Base-by-base conservation (phyloP, 2,113 vertebrate species). In the Brachypodius melanocephalos region DNA sequence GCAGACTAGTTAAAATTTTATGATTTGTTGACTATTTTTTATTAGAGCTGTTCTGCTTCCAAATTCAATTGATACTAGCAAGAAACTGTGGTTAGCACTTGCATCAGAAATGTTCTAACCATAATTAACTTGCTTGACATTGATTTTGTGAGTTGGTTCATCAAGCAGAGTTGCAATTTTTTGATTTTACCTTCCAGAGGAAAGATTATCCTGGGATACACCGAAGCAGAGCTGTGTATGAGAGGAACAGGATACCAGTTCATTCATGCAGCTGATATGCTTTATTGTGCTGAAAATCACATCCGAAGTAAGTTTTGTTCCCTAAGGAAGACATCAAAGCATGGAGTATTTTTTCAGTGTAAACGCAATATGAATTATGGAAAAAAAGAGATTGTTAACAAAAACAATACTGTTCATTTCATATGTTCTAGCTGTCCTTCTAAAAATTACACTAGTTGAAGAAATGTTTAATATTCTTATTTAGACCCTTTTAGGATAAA, bases 191-290 rank as follows among this genome's bases (percentile, higher is more conserved):
- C 43, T 92, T 94, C 57, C 97, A 99, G 98, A 98, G 98, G 98
- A 73, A 98, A 92, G 74, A 90, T 99, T 78, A 92, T 99, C 48
- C 97, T 99, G 89, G 98, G 98, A 54, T 99, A 99, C 71, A 98
- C 97, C 1, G 98, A 99, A 94, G 97, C 97, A 26, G 98, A 99
- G 91, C 95, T 99, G 14, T 98, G 98, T 57, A 92, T 97, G 75
- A 96, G 97, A 91, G 98, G 98, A 67, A 98, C 98, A 3, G 98
- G 98, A 15, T 99, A 99, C 85, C 98, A 99, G 80, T 99, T 99
- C 63, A 2, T 99, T 94, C 98, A 99, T 51, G 98, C 98, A 62
- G 98, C 98, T 8, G 98, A 99, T 76, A 99, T 99, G 98, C 98
- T 99, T 79, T 96, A 99, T 77, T 99, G 98, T 71, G 98, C 98